A percentile compares a stretch with the other conserved stretches of the same genome.
Evolutionary conservation across 2,888 invertebrate genomes (phyloP).

Genomic region (Dendrolimus houi): DNA sequence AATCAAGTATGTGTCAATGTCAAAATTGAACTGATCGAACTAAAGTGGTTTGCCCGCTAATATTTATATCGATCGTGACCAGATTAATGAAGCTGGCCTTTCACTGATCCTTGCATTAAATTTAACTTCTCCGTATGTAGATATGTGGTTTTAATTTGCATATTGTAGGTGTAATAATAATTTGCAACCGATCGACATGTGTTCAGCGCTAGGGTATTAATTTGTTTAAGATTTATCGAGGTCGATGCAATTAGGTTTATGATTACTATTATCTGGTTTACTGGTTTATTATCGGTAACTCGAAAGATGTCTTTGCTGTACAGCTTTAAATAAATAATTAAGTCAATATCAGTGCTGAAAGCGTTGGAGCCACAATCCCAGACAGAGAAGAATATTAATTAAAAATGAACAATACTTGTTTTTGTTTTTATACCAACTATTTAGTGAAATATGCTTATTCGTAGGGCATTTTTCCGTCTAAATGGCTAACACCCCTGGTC

Average conservation of each 20-base stretch:
- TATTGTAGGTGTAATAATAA: not conserved
- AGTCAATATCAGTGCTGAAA: too few relatives aligned
- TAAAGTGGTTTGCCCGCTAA: not conserved
- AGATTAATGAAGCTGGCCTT: conserved; percentile 28
- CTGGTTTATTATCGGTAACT: too few relatives aligned
- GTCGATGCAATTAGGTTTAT: not conserved
- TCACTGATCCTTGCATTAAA: conserved; percentile 33
- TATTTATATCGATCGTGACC: conserved; percentile 24
- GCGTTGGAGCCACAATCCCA: too few relatives aligned
- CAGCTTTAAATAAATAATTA: too few relatives aligned
- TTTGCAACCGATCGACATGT: not conserved
- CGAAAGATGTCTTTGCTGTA: too few relatives aligned
- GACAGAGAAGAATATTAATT: too few relatives aligned
- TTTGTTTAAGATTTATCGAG: not conserved
- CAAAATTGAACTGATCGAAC: not conserved
- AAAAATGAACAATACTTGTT: too few relatives aligned
- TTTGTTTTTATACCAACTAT: too few relatives aligned
- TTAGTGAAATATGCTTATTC: too few relatives aligned
- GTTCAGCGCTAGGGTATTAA: not conserved
- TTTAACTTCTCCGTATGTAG: conserved; percentile 8
- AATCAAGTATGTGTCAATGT: not conserved
- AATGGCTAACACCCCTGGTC: too few relatives aligned
- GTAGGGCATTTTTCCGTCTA: too few relatives aligned
- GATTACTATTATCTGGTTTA: too few relatives aligned
- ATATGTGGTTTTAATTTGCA: not conserved